phyloP scores from a whole-genome alignment of 2,113 vertebrate species.

The Bambusicola thoracicus region DNA sequence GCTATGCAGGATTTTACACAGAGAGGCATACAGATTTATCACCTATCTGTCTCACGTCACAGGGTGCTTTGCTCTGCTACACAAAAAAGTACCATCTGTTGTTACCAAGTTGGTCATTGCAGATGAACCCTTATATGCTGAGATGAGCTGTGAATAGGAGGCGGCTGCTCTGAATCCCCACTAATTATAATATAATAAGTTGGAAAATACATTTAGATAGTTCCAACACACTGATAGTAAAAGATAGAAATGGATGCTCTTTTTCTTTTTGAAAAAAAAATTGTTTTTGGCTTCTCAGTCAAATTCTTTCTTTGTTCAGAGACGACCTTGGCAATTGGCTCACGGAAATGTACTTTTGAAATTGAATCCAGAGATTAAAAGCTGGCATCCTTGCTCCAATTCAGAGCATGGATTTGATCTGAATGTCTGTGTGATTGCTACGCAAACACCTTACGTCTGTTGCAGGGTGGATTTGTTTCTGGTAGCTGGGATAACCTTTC shows the following conservation, averaged over 20 bases:
- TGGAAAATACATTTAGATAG: neutral
- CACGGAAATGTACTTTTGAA: neutral
- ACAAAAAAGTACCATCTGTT: neutral
- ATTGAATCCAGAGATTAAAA: neutral
- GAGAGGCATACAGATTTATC: neutral
- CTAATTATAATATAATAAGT: neutral
- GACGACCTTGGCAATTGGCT: neutral
- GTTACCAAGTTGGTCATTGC: neutral
- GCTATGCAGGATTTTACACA: neutral
- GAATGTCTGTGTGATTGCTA: neutral
- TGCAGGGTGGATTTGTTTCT: neutral
- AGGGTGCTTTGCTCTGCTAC: neutral
- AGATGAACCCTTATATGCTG: neutral
- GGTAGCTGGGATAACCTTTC: neutral
- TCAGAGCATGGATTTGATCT: neutral
- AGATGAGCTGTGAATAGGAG: neutral
- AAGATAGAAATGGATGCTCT: neutral
- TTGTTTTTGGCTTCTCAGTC: neutral
- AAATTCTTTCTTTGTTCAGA: neutral
- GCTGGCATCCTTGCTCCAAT: neutral
- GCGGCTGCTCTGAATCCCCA: neutral
- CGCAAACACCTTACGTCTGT: neutral
- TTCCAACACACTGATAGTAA: neutral
- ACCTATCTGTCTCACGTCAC: neutral
- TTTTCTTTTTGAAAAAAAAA: neutral